Evolutionary conservation across 1,140 invertebrate species (phyloP).

Genomic region (Bemisia tabaci): DNA sequence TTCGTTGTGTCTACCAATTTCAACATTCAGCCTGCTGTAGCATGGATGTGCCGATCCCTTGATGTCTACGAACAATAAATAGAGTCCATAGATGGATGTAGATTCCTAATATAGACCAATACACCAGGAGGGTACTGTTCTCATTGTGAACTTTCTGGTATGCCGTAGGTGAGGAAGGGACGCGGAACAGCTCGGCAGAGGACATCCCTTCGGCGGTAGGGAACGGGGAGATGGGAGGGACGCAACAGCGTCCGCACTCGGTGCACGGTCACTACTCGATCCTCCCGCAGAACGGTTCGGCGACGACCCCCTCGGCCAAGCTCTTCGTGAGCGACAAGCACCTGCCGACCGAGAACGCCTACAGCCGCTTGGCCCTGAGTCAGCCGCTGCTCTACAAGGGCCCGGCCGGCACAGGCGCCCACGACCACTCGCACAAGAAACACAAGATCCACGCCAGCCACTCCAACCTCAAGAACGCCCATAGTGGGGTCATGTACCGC

Average conservation of each 20-base stretch:
- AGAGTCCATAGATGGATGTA: no score
- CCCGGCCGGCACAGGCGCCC: conserved; percentile 17
- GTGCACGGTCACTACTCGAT: conserved; percentile 12
- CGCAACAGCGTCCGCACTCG: conserved; percentile 16
- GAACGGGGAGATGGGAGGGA: not conserved
- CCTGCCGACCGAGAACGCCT: conserved; percentile 3
- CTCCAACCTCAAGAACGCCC: conserved; percentile 13
- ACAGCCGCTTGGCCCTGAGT: conserved; percentile 40
- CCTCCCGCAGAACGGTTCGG: not conserved
- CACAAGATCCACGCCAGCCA: conserved; percentile 10
- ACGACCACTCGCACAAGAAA: conserved; percentile 23
- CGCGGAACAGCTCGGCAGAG: conserved; percentile 2
- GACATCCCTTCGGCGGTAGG: not conserved
- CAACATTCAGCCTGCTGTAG: no score
- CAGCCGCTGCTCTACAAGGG: conserved; percentile 40
- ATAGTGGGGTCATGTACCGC: conserved; percentile 61
- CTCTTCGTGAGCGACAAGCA: conserved; percentile 10
- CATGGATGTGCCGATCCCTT: no score
- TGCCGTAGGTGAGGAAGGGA: no score
- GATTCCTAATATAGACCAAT: no score
- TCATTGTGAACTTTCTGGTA: no score
- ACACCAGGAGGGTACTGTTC: no score
- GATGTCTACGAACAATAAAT: no score
- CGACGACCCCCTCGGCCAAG: conserved; percentile 8
- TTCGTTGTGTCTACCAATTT: no score